Percentiles rank a stretch among this genome's conserved stretches.
phyloP scores from a whole-genome alignment of 2,797 vertebrate genomes.

The Gymnoscopelus microlampas region DNA sequence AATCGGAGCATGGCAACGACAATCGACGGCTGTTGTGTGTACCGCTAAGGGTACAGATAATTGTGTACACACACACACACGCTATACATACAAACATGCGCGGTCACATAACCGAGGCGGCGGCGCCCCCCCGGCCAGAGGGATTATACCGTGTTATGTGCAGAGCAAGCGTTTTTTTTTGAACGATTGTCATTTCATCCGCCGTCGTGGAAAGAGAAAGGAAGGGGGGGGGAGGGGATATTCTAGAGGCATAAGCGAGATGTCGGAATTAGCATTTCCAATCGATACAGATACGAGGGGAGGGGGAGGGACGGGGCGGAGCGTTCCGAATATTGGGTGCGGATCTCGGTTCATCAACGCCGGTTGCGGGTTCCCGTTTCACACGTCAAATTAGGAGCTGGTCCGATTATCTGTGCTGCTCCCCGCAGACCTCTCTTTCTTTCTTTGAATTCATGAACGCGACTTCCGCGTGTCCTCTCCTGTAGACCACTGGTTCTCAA shows the following conservation, averaged over 20 bases:
- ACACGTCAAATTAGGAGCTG: slow-evolving; percentile 17
- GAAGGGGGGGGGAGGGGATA: too few relatives aligned
- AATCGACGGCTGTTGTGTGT: not conserved
- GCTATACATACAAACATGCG: too few relatives aligned
- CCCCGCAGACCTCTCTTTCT: slow-evolving; percentile 12
- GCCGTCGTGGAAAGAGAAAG: not conserved
- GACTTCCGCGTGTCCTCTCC: slow-evolving; percentile 30
- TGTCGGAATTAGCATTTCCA: slow-evolving; percentile 24
- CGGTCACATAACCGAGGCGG: not conserved
- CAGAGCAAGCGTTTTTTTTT: slow-evolving; percentile 29
- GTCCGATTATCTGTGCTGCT: slow-evolving; percentile 27
- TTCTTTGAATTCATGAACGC: slow-evolving; percentile 62
- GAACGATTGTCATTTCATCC: slow-evolving; percentile 27
- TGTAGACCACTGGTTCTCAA: too few relatives aligned
- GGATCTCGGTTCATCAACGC: not conserved
- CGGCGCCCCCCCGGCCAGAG: not conserved
- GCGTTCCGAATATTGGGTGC: not conserved
- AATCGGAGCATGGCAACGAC: too few relatives aligned
- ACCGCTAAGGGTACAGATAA: not conserved
- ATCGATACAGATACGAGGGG: slow-evolving; percentile 26
- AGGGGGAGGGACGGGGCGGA: not conserved
- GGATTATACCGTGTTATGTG: slow-evolving; percentile 24
- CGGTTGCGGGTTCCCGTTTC: slow-evolving; percentile 7
- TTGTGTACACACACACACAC: not conserved
- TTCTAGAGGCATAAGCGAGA: not conserved